A percentile compares a stretch with the other conserved stretches of the same genome.
These are phyloP conservation scores for Euleptes europaea DNA, from an alignment of 2,113 vertebrate genomes.

Conservation along the genomic window DNA sequence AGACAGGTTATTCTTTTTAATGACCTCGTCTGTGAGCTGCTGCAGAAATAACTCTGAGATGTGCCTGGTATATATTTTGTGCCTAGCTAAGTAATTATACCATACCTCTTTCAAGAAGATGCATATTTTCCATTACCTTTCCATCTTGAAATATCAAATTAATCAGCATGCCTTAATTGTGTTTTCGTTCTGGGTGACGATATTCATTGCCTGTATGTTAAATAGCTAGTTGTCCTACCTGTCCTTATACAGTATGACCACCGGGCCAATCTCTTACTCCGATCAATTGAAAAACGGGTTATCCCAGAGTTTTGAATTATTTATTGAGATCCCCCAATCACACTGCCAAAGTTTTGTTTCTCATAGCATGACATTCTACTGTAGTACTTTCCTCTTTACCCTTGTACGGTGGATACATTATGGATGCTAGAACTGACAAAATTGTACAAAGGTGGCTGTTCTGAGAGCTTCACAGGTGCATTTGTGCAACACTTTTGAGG, in stretches of 20 bases:
- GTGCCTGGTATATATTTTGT: background rate
- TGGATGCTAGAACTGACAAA: background rate
- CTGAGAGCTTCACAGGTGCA: background rate
- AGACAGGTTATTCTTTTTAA: background rate
- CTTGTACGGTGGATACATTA: background rate
- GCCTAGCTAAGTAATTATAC: constrained; percentile 10
- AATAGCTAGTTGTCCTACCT: constrained; percentile 63
- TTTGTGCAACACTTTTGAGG: background rate
- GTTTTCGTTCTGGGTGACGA: constrained; percentile 44
- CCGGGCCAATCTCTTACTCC: constrained; percentile 29
- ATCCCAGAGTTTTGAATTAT: constrained; percentile 10
- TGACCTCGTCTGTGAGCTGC: background rate
- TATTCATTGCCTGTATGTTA: constrained; percentile 54
- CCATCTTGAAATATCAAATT: constrained; percentile 37
- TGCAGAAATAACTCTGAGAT: constrained; percentile 37
- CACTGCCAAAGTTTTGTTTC: background rate
- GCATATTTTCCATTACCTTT: background rate
- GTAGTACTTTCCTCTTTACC: background rate
- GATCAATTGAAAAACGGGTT: constrained; percentile 46
- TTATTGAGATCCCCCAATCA: constrained; percentile 21
- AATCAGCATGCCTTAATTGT: constrained; percentile 61
- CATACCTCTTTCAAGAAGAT: constrained; percentile 25
- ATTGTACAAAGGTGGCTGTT: background rate
- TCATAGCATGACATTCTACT: background rate
- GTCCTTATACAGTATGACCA: constrained; percentile 50